Base-by-base conservation (phyloP, 1,140 invertebrate species). In the Drosophila malerkotliana region DNA sequence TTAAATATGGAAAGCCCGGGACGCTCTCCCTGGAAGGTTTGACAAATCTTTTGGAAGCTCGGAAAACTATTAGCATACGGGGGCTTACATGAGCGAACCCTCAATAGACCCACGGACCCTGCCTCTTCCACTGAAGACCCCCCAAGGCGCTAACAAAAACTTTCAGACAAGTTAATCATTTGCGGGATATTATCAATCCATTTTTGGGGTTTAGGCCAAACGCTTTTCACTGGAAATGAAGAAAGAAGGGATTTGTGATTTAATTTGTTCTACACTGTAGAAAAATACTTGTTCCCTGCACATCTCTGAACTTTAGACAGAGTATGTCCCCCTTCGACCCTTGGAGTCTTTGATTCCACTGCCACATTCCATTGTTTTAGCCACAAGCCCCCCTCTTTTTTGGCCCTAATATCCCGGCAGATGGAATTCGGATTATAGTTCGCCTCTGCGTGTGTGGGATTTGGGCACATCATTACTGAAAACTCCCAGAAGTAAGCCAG, bases 181-280 rank as follows among this genome's bases (percentile, higher is more conserved):
- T 88, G 83, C 79, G 83, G 84, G 76, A 83, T 88, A 89, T 88
- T 88, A 89, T 88, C 83, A 88, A 88, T 88, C 83, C 83, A 79
- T 88, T 88, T 88, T 77, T 77, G 83, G 84, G 84, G 68, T 78
- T 83, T 76, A 67, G 26, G 34, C 62, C 49, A 56, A 55, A 75
- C 58, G 44, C 44, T 67, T 69, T 71, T 32, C 67, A 14, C 51
- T 49, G n/a, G 28, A n/a, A 56, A 54, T 53, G 53, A 60, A 7
- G 24, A 24, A 15, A 12, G n/a, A 30, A 8, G 24, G 39, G 8
- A 39, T 30, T 6, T 12, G 18, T 8, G 9, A 56, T 30, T 15
- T 8, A 32, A 48, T 69, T 69, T 26, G 32, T 15, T 37, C 14
- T 34, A 0, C 26, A 8, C 21, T 10, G 9, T 7, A 26, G 9